phyloP scores from a whole-genome alignment of 2,888 invertebrate species.

The Ophion ellenae region DNA sequence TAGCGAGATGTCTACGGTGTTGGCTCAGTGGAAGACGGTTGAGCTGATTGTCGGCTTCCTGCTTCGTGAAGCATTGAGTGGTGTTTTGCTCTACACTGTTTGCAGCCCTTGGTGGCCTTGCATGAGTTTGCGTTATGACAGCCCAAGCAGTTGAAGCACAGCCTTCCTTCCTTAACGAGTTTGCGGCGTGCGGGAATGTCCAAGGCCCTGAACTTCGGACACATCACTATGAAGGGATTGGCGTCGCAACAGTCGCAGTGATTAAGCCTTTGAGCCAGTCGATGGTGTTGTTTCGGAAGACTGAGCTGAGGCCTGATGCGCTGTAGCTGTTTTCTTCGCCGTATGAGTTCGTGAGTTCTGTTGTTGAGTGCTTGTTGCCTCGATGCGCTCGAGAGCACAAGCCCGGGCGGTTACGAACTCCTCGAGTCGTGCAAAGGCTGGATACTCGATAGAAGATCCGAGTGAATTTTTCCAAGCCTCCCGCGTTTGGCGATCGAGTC shows the following conservation, averaged over 20 bases:
- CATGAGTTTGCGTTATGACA: constrained; percentile 1
- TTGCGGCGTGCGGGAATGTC: too few species aligned
- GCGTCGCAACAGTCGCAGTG: too few species aligned
- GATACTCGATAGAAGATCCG: constrained; percentile 8
- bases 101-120: not conserved
- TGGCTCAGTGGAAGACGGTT: constrained; percentile 10
- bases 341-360: constrained; percentile 69
- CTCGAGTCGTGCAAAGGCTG: constrained; percentile 21
- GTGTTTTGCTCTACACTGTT: too few species aligned
- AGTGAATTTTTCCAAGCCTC: constrained; percentile 46
- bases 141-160: too few species aligned
- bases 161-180: too few species aligned
- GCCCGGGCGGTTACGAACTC: constrained; percentile 4
- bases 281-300: not conserved
- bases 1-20: constrained; percentile 27
- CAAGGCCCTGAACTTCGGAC: too few species aligned
- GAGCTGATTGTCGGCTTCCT: too few species aligned
- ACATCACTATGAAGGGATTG: too few species aligned
- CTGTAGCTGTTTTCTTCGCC: not conserved
- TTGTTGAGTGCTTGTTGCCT: not conserved
- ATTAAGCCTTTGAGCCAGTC: too few species aligned
- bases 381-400: constrained; percentile 6
- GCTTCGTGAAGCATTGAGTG: too few species aligned
- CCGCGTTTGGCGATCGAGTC: constrained; percentile 19
- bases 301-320: too few species aligned